phyloP scores from a whole-genome alignment of 1,140 invertebrate genomes.

The Habropoda laboriosa region DNA sequence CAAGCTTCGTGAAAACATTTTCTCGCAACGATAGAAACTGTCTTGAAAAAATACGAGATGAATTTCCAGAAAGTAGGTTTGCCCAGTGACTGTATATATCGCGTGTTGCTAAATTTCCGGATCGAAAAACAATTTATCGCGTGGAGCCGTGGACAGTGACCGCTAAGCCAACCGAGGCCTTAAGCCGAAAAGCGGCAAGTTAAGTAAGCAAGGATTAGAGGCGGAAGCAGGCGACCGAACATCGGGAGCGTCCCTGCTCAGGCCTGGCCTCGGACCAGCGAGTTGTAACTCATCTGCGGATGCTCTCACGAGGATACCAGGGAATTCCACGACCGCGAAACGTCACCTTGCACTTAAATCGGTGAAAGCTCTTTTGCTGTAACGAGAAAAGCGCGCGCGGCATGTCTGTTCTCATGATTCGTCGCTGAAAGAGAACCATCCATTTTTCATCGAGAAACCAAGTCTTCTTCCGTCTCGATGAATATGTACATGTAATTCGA shows the following conservation, averaged over 20 bases:
- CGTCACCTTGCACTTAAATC: slow-evolving; percentile 74
- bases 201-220: slow-evolving; percentile 80
- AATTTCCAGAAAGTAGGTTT: not conserved
- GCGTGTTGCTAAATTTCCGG: not conserved
- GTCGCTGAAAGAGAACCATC: not conserved
- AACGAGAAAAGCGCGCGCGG: slow-evolving; percentile 60
- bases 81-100: not conserved
- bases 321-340: slow-evolving; percentile 69
- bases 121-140: slow-evolving; percentile 53
- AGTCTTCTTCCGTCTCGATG: not conserved
- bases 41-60: not conserved
- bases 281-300: slow-evolving; percentile 70
- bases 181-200: slow-evolving; percentile 79
- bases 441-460: slow-evolving; percentile 20
- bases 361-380: slow-evolving; percentile 62
- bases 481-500: not conserved
- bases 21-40: too few relatives aligned
- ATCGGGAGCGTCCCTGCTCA: not conserved
- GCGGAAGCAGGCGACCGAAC: slow-evolving; percentile 42
- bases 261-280: slow-evolving; percentile 30
- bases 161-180: slow-evolving; percentile 73
- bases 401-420: slow-evolving; percentile 54
- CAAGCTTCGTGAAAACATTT: too few relatives aligned
- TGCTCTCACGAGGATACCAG: slow-evolving; percentile 75
- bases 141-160: slow-evolving; percentile 60